These are phyloP conservation scores for Catharus ustulatus DNA, from an alignment of 2,797 vertebrate species.

Conservation along the genomic window DNA sequence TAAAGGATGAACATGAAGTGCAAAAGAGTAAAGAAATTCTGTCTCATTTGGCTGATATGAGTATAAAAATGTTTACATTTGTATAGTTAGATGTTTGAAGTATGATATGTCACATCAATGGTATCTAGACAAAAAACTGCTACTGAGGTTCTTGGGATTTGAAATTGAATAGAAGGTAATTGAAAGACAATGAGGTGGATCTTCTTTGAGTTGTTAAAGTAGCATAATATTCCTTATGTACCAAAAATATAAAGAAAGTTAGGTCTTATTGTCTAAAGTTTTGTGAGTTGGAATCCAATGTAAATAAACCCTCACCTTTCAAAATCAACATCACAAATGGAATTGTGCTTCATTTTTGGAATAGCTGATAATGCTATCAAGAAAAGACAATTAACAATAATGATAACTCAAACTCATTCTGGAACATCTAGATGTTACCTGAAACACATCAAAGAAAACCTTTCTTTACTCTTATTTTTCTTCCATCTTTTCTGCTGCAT, in stretches of 20 bases:
- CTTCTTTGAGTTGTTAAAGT: not conserved
- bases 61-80: not conserved
- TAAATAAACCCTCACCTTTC: not conserved
- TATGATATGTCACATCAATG: not conserved
- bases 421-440: not conserved
- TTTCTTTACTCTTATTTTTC: not conserved
- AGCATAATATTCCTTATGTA: not conserved
- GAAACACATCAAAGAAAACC: not conserved
- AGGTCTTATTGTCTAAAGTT: not conserved
- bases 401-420: not conserved
- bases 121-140: not conserved
- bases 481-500: not conserved
- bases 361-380: not conserved
- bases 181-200: not conserved
- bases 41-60: not conserved
- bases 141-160: not conserved
- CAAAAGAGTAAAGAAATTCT: not conserved
- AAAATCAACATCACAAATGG: not conserved
- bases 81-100: not conserved
- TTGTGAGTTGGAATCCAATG: not conserved
- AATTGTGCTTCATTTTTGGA: not conserved
- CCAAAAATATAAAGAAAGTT: not conserved
- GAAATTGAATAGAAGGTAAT: not conserved
- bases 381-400: not conserved
- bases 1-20: not conserved